phyloP scores from a whole-genome alignment of 1,140 invertebrate species.

The Aphidius ervi region DNA sequence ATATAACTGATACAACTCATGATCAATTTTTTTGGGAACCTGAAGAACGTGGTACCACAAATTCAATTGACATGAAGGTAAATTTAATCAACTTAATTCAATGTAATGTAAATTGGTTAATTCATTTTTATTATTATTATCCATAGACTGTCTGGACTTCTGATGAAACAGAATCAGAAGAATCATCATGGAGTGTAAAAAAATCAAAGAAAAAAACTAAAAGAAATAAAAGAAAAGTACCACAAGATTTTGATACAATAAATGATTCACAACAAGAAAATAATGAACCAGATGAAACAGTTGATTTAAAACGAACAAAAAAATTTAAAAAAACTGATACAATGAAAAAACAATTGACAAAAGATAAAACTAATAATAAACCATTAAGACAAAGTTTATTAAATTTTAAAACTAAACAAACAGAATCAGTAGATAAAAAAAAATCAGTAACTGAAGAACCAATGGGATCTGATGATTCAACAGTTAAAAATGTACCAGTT shows the following conservation, averaged over 20 bases:
- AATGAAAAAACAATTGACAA: background rate
- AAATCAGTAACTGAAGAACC: background rate
- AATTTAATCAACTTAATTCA: too few relatives aligned
- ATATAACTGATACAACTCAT: slow-evolving; percentile 6
- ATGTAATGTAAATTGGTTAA: too few relatives aligned
- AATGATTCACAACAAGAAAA: too few relatives aligned
- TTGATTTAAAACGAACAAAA: background rate
- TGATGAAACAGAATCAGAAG: too few relatives aligned
- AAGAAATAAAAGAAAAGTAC: too few relatives aligned
- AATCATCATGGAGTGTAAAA: too few relatives aligned
- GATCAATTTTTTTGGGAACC: slow-evolving; percentile 21
- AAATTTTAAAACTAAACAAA: background rate
- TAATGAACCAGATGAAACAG: too few relatives aligned
- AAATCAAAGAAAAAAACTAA: too few relatives aligned
- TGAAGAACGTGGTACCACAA: background rate
- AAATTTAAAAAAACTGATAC: background rate
- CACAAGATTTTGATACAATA: too few relatives aligned
- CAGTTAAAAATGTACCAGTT: background rate
- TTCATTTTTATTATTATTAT: too few relatives aligned
- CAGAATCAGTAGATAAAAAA: background rate
- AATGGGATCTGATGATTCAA: background rate
- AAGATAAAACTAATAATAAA: background rate
- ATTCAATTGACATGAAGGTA: too few relatives aligned
- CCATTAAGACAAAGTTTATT: background rate
- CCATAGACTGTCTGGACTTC: too few relatives aligned